Evolutionary conservation across 2,797 vertebrate species (phyloP).

Genomic region (Amphiprion clarkii): DNA sequence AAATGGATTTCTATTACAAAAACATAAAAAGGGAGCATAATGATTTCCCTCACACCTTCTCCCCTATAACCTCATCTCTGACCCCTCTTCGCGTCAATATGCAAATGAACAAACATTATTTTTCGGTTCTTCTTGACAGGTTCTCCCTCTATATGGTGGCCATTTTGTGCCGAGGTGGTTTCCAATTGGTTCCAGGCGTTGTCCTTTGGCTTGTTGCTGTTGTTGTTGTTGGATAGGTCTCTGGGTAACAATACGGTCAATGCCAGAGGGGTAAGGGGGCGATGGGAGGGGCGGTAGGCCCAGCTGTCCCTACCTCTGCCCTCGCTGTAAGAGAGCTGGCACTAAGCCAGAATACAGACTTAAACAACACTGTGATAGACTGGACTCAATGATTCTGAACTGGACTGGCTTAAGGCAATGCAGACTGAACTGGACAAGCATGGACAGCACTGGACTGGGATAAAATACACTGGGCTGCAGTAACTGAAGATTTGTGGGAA

Average conservation of each 20-base stretch:
- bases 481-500: too few relatives aligned
- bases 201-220: conserved; percentile 28
- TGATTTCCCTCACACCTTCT: conserved; percentile 33
- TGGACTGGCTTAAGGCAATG: not conserved
- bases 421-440: not conserved
- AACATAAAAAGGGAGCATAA: conserved; percentile 16
- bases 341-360: conserved; percentile 35
- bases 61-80: conserved; percentile 5
- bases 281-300: conserved; percentile 45
- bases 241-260: conserved; percentile 34
- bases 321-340: conserved; percentile 64
- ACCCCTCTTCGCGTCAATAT: conserved; percentile 30
- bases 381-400: not conserved
- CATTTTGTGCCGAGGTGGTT: conserved; percentile 57
- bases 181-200: conserved; percentile 26
- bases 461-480: not conserved
- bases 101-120: conserved; percentile 22
- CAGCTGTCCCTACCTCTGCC: conserved; percentile 77
- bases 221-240: conserved; percentile 33
- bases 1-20: conserved; percentile 26
- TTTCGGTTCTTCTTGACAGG: conserved; percentile 4
- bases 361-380: conserved; percentile 16
- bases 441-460: not conserved
- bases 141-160: conserved; percentile 19
- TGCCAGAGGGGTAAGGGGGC: conserved; percentile 50